A percentile compares a stretch with the other conserved stretches of the same genome.
Conservation (phyloP, 1,140 invertebrate genomes). For the Pseudomyrmex cubaensis region DNA sequence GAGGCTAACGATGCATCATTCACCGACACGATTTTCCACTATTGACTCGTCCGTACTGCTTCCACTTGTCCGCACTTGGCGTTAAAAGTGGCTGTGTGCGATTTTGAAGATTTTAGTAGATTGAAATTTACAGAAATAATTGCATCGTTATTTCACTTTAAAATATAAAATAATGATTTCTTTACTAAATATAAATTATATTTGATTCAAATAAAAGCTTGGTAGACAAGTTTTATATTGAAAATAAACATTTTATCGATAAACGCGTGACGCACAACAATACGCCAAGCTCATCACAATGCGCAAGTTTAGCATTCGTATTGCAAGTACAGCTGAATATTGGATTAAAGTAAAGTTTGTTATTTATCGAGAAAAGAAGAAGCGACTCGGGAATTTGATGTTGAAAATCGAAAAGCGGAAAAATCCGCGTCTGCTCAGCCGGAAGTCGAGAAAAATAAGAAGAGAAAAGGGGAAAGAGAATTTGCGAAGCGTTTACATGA, state of each 20-base stretch:
- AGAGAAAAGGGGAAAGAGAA: slow-evolving; percentile 55
- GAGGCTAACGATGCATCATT: slow-evolving; percentile 18
- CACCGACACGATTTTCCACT: slow-evolving; percentile 28
- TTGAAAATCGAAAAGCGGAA: slow-evolving; percentile 52
- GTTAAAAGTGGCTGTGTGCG: neutral
- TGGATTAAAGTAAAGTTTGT: neutral
- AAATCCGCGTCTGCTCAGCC: slow-evolving; percentile 48
- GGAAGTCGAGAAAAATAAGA: slow-evolving; percentile 45
- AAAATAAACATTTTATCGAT: neutral
- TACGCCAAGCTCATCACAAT: neutral
- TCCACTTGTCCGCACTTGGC: neutral
- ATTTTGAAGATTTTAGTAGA: neutral
- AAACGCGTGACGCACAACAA: slow-evolving; percentile 28
- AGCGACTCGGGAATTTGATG: neutral
- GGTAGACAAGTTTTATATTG: neutral
- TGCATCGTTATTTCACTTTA: too few relatives aligned
- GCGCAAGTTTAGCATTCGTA: slow-evolving; percentile 29
- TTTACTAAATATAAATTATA: neutral
- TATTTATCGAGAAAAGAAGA: neutral
- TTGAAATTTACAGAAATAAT: neutral
- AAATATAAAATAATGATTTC: too few relatives aligned
- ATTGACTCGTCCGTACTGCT: neutral
- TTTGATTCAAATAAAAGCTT: neutral
- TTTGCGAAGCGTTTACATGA: slow-evolving; percentile 72
- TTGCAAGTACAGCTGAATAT: neutral